Base-by-base conservation (phyloP, 2,888 invertebrate genomes). In the Mystacides longicornis region DNA sequence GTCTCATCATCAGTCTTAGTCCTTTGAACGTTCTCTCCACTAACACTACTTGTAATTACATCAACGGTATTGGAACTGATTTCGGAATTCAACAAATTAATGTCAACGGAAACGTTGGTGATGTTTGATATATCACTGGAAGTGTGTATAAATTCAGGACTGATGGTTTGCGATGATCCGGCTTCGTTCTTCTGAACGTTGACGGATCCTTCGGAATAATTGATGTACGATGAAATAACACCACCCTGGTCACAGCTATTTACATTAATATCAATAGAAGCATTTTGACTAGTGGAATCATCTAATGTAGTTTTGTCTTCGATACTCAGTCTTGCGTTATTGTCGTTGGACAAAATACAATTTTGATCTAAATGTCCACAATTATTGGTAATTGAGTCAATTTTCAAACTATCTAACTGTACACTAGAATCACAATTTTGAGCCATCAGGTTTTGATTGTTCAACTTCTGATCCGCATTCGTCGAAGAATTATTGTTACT, bases 271-370 rank as follows among this genome's bases (percentile, higher is more conserved):
- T 23, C 33, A 14, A 42, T 33, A 23, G 23, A 23, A 16, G 52
- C 56, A 42, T 56, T 56, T 23, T 51, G 56, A 46, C 37, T 52
- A 20, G 45, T 31, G 23, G 56, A 23, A 27, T 47, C 33, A 2
- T 49, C 52, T 31, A 52, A 27, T 11, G 20, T 33, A 19, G 43
- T 27, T 46, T 55, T 55, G 14, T 21, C 50, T 16, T 55, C 51
- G 18, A 27, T 51, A 23, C 37, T 49, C 50, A 53, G 52, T 48
- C 50, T 50, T 52, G 23, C 46, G 37, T 42, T 56, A 65, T 47
- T 70, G 70, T 31, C 70, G 67, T 66, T 67, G 68, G 50, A 71
- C 57, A 74, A 63, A 65, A 74, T 73, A 67, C 74, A 71, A 68
- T 75, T 76, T 62, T 73, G 73, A 67, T 72, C 68, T 68, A 74